These are phyloP conservation scores for Forbesichthys agassizii DNA, from an alignment of 2,113 vertebrate species.

Conservation along the genomic window DNA sequence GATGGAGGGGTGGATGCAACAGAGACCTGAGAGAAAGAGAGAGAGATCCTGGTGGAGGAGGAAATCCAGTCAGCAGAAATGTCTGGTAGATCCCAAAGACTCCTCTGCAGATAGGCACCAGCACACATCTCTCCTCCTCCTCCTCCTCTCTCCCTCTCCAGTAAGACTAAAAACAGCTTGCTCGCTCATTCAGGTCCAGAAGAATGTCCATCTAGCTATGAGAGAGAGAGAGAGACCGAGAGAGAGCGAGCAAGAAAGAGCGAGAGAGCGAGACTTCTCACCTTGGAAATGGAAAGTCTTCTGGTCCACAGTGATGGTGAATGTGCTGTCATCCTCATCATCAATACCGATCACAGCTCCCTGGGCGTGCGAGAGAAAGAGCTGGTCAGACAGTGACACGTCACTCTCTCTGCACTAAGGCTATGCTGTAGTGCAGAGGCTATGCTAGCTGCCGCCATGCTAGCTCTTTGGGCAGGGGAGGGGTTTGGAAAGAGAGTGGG, in stretches of 20 bases:
- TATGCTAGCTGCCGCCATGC: too few species aligned
- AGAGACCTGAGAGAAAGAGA: conserved; percentile 39
- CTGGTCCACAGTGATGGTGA: conserved; percentile 99
- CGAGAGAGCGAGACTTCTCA: conserved; percentile 76
- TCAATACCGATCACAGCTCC: conserved; percentile 99
- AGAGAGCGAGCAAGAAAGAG: conserved; percentile 21
- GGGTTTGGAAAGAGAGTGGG: conserved; percentile 30
- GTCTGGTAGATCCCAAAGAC: not conserved
- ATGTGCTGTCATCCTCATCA: conserved; percentile 99
- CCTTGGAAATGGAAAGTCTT: conserved; percentile 99
- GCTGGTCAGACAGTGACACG: conserved; percentile 69
- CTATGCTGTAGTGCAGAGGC: too few species aligned
- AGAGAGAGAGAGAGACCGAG: not conserved
- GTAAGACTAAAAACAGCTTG: conserved; percentile 33
- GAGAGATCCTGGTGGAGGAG: conserved; percentile 36
- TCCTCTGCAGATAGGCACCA: conserved; percentile 56
- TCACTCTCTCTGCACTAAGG: conserved; percentile 75
- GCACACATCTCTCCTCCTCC: conserved; percentile 6
- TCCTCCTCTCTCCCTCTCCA: conserved; percentile 10
- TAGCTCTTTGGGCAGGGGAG: too few species aligned
- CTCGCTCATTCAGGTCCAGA: conserved; percentile 41
- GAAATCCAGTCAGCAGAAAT: conserved; percentile 30
- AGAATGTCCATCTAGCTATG: conserved; percentile 16
- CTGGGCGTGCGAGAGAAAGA: conserved; percentile 69
- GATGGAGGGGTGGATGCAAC: conserved; percentile 38